Evolutionary conservation across 2,113 vertebrate species (phyloP), one percentile per base, ranked within the genome.

Genomic region (Myocastor coypus): DNA sequence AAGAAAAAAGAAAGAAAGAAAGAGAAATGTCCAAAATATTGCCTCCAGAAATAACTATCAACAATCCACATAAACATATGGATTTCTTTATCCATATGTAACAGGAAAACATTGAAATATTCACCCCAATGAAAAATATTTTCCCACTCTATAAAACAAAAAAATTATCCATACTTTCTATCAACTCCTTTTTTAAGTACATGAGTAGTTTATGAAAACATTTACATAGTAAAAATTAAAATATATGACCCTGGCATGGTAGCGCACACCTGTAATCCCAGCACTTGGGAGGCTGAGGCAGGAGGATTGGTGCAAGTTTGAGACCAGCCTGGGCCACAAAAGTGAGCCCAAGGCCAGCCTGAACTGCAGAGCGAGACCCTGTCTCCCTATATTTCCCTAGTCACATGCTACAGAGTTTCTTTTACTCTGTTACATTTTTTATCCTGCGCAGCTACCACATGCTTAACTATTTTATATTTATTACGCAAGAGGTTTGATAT

Each of bases 101-200:
- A 86, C 9, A 96, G 80, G 40, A 93, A 85, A 88, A 89, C 16
- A 52, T 93, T 93, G 42, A n/a, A 86, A 75, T 75, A 94, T 69
- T 63, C 34, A 59, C 19, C 59, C 81, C 91, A 42, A 91, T 71
- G 5, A 86, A 85, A 89, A 69, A 42, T 42, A 20, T 1, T 32
- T 88, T 93, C 28, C 73, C 10, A 80, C 19, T 5, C 37, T 50
- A 77, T 66, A 93, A 89, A 80, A 82, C 78, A 93, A 89, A 80
- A 82, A 83, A 66, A 32, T 75, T 77, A 73, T 87, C 46, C 9
- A 13, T 87, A 57, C 83, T 94, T 66, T 91, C 63, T 85, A 16
- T 6, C 12, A 95, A 16, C 0, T 26, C 84, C 42, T 57, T 61
- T 86, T 55, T 61, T 24, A 88, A 89, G 3, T 66, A 81, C 5